Evolutionary conservation across 2,888 invertebrate genomes (phyloP).

Genomic region (Lasioglossum leucozonium): DNA sequence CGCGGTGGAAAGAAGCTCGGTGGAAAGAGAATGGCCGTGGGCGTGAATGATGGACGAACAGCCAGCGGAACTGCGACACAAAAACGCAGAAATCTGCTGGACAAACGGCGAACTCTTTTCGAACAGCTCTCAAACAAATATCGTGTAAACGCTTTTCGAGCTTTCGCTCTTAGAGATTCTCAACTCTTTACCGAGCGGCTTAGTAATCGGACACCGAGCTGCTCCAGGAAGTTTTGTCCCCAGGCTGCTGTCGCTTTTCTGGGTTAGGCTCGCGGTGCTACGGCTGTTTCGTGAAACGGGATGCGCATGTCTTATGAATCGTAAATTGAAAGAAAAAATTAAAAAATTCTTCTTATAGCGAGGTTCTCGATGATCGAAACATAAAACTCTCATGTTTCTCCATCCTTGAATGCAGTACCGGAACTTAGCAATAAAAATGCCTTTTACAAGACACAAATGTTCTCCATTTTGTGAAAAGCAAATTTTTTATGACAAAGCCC

Average conservation of each 20-base stretch:
- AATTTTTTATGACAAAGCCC: not conserved
- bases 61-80: not conserved
- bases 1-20: not conserved
- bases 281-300: not conserved
- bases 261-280: conserved; percentile 56
- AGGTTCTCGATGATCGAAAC: too few species aligned
- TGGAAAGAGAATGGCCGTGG: not conserved
- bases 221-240: conserved; percentile 70
- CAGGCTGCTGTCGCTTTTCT: conserved; percentile 35
- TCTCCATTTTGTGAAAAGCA: not conserved
- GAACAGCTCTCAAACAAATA: conserved; percentile 61
- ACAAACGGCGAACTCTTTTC: conserved; percentile 21
- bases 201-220: conserved; percentile 80
- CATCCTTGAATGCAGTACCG: not conserved
- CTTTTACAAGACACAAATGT: not conserved
- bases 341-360: too few species aligned
- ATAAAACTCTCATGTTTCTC: too few species aligned
- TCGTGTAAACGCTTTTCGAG: conserved; percentile 51
- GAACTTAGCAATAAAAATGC: not conserved
- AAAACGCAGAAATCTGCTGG: conserved; percentile 27
- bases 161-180: conserved; percentile 38
- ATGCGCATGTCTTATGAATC: too few species aligned
- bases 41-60: not conserved
- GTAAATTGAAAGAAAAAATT: too few species aligned
- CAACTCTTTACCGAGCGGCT: conserved; percentile 82